Evolutionary conservation across 2,888 invertebrate genomes (phyloP).

Genomic region (Caradrina kadenii): DNA sequence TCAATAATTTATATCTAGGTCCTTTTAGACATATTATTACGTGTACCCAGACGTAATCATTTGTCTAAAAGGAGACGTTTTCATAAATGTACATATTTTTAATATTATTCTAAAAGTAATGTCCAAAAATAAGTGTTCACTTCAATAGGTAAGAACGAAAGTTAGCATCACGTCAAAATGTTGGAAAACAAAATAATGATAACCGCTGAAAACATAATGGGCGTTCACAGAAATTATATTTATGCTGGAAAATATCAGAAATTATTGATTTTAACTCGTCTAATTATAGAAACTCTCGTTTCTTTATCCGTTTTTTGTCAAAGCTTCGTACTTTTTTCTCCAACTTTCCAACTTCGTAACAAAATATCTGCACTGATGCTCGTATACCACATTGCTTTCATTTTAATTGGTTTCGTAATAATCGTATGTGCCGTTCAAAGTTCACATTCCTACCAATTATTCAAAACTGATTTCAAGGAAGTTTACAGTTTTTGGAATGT

Average conservation of each 20-base stretch:
- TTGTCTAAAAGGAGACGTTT: background rate
- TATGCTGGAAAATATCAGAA: constrained; percentile 8
- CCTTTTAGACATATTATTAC: too few species aligned
- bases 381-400: background rate
- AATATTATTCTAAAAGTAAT: background rate
- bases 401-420: background rate
- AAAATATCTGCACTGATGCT: background rate
- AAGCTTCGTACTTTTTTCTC: background rate
- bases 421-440: background rate
- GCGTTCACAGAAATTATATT: constrained; percentile 20
- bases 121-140: background rate
- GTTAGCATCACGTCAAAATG: background rate
- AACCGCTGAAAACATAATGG: constrained; percentile 22
- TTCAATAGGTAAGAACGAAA: background rate
- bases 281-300: background rate
- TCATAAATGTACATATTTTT: background rate
- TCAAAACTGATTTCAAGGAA: background rate
- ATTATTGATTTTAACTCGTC: constrained; percentile 15
- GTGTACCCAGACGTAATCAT: too few species aligned
- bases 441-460: constrained; percentile 5
- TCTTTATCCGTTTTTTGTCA: background rate
- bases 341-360: background rate
- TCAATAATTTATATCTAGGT: background rate
- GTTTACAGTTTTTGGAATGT: background rate
- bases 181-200: constrained; percentile 6